Conservation (phyloP, 2,888 invertebrate species). For the Sipha maydis region DNA sequence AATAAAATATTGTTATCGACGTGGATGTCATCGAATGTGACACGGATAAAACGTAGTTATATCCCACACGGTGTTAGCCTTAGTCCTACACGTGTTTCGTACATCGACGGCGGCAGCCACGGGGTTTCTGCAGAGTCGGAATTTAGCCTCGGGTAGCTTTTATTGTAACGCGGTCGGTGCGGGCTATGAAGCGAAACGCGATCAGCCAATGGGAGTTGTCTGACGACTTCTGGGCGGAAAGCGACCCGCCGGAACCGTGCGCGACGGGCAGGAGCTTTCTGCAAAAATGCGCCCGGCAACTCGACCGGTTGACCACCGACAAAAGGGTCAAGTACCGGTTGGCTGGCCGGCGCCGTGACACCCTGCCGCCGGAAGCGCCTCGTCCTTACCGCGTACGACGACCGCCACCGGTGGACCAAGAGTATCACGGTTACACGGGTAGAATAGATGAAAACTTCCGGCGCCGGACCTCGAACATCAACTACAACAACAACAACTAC, state of each 20-base stretch:
- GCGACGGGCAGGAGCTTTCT: constrained; percentile 18
- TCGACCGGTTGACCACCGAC: constrained; percentile 39
- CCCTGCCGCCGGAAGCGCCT: background rate
- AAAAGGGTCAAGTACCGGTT: constrained; percentile 41
- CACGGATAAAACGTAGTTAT: too few relatives aligned
- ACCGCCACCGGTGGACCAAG: constrained; percentile 13
- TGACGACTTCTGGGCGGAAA: constrained; percentile 58
- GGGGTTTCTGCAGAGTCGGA: background rate
- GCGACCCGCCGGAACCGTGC: constrained; percentile 49
- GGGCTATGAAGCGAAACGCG: constrained; percentile 32
- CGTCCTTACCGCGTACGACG: background rate
- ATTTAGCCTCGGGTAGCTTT: too few relatives aligned
- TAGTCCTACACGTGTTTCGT: too few relatives aligned
- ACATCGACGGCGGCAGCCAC: background rate
- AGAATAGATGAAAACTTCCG: background rate
- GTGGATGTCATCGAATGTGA: too few relatives aligned
- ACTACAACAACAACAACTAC: background rate
- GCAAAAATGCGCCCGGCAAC: constrained; percentile 17
- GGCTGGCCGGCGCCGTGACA: background rate
- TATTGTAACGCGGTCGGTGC: background rate
- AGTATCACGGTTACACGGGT: background rate
- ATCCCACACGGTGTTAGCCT: too few relatives aligned
- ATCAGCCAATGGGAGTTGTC: constrained; percentile 52
- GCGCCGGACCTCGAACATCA: background rate
- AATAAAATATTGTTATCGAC: too few relatives aligned